Conservation (phyloP, 2,888 invertebrate species). For the Cerceris ruficornis region DNA sequence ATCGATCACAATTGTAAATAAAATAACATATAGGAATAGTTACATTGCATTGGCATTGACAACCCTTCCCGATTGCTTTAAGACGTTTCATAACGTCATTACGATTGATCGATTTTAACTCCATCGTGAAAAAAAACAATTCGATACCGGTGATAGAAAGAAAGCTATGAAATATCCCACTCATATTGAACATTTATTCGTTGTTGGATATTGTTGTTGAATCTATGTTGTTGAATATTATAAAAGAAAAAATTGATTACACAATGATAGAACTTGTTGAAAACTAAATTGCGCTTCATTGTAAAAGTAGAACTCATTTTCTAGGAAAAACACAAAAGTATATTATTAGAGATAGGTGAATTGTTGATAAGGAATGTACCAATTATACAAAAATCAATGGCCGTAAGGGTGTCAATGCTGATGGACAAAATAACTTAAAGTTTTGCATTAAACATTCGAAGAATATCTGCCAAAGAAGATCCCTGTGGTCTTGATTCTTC, state of each 20-base stretch:
- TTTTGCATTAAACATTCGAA: constrained; percentile 44
- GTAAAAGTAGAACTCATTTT: no score
- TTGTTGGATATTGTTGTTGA: no score
- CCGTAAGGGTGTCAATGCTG: constrained; percentile 50
- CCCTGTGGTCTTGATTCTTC: constrained; percentile 51
- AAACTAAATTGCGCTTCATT: no score
- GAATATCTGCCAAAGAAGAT: constrained; percentile 65
- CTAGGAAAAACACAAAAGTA: background rate
- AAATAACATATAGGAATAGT: constrained; percentile 64
- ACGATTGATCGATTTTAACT: background rate
- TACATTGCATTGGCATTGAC: constrained; percentile 55
- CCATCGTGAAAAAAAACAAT: background rate
- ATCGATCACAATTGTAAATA: constrained; percentile 70
- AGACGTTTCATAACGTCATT: background rate
- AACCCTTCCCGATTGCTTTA: constrained; percentile 52
- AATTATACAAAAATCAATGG: constrained; percentile 15
- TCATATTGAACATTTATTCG: no score
- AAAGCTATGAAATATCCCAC: no score
- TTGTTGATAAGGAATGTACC: background rate
- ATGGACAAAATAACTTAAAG: constrained; percentile 48
- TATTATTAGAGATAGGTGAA: background rate
- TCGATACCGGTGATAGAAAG: no score
- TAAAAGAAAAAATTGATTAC: no score
- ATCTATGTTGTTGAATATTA: no score
- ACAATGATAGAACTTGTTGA: no score